These are phyloP conservation scores for Melolontha melolontha DNA, from an alignment of 2,888 invertebrate species.

Conservation along the genomic window DNA sequence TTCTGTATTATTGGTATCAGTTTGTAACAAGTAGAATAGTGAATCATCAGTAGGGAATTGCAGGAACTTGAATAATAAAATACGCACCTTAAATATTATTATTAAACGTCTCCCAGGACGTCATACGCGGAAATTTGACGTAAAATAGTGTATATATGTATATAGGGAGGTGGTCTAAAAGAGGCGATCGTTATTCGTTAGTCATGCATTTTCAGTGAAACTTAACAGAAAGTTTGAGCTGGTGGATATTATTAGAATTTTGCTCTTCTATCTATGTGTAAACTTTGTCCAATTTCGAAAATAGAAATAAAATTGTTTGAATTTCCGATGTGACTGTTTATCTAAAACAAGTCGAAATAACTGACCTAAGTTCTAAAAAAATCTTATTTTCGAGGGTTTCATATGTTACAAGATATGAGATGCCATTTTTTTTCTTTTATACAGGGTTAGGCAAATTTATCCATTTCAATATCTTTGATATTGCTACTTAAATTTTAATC, in stretches of 20 bases:
- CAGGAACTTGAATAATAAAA: slow-evolving; percentile 16
- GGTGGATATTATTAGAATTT: slow-evolving; percentile 28
- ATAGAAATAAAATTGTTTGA: slow-evolving; percentile 27
- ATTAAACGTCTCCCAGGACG: slow-evolving; percentile 6
- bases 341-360: too few species aligned
- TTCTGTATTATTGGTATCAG: slow-evolving; percentile 16
- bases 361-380: too few species aligned
- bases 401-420: too few species aligned
- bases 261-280: background rate
- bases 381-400: too few species aligned
- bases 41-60: slow-evolving; percentile 24
- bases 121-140: slow-evolving; percentile 28
- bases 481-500: too few species aligned
- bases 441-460: too few species aligned
- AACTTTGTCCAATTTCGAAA: slow-evolving; percentile 20
- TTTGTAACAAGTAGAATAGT: slow-evolving; percentile 14
- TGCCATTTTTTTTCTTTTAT: too few species aligned
- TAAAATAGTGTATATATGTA: background rate
- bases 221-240: slow-evolving; percentile 21
- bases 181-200: slow-evolving; percentile 11
- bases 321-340: background rate
- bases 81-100: slow-evolving; percentile 29
- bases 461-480: too few species aligned
- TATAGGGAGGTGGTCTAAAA: slow-evolving; percentile 8
- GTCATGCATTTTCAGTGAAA: slow-evolving; percentile 31